Percentiles rank a stretch among this genome's conserved stretches.
Conservation (phyloP, 2,888 invertebrate species). For the Cepaea hortensis region DNA sequence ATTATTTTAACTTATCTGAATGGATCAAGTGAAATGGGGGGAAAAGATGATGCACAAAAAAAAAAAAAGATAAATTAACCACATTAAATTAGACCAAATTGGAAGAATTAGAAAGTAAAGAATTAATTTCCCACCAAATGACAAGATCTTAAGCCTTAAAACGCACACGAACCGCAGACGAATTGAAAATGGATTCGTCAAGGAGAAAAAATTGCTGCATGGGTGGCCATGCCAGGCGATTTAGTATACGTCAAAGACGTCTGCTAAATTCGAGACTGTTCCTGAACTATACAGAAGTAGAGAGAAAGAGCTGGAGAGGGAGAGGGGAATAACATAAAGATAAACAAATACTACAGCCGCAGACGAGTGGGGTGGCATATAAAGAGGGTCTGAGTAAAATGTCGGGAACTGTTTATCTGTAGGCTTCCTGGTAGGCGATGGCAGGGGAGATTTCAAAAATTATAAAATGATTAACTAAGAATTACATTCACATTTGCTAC, state of each 20-base stretch:
- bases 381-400: not conserved
- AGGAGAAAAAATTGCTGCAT: not conserved
- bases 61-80: not conserved
- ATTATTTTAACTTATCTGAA: not conserved
- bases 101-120: not conserved
- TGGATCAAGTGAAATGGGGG: not conserved
- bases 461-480: not conserved
- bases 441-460: not conserved
- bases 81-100: not conserved
- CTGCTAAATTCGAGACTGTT: constrained; percentile 8
- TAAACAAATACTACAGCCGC: not conserved
- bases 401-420: not conserved
- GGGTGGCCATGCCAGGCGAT: constrained; percentile 32
- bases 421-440: not conserved
- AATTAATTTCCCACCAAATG: constrained; percentile 16
- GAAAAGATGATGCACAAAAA: not conserved
- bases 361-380: not conserved
- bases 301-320: not conserved
- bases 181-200: not conserved
- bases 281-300: not conserved
- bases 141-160: not conserved
- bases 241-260: not conserved
- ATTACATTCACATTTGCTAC: not conserved
- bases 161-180: not conserved
- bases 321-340: not conserved